Percentiles rank a stretch among this genome's conserved stretches.
Conservation (phyloP, 2,797 vertebrate genomes). For the Myiotriccus ornatus region DNA sequence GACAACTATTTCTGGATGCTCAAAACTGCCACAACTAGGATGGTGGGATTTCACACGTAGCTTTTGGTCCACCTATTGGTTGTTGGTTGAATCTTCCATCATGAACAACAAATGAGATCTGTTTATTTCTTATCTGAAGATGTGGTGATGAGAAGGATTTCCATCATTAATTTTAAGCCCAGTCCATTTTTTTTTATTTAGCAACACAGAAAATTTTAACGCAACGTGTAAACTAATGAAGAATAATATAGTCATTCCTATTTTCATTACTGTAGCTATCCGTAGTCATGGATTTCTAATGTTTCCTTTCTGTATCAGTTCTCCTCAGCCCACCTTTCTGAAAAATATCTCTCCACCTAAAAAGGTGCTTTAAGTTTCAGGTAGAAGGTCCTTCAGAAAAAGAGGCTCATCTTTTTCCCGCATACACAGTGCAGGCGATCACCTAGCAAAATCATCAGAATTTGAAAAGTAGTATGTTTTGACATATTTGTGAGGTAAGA, state of each 20-base stretch:
- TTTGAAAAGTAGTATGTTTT: background rate
- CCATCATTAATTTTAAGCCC: background rate
- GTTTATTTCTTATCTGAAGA: background rate
- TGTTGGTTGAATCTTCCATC: background rate
- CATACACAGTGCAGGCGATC: background rate
- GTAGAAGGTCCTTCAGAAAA: background rate
- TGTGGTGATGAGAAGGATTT: background rate
- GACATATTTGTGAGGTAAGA: background rate
- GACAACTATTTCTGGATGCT: background rate
- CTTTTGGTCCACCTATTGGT: fast-evolving
- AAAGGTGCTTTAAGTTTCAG: background rate
- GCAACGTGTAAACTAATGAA: background rate
- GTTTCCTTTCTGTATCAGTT: background rate
- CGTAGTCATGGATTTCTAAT: background rate
- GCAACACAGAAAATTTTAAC: background rate
- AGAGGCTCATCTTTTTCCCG: background rate
- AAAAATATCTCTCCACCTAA: background rate
- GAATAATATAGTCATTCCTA: background rate
- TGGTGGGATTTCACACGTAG: background rate
- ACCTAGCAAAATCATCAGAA: background rate
- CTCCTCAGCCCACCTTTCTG: background rate
- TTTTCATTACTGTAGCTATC: background rate
- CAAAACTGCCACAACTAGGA: background rate
- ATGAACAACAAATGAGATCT: background rate
- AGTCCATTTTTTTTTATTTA: background rate